Evolutionary conservation across 2,797 vertebrate genomes (phyloP), one percentile per base, ranked within the genome.

Genomic region (Antennarius maculatus): DNA sequence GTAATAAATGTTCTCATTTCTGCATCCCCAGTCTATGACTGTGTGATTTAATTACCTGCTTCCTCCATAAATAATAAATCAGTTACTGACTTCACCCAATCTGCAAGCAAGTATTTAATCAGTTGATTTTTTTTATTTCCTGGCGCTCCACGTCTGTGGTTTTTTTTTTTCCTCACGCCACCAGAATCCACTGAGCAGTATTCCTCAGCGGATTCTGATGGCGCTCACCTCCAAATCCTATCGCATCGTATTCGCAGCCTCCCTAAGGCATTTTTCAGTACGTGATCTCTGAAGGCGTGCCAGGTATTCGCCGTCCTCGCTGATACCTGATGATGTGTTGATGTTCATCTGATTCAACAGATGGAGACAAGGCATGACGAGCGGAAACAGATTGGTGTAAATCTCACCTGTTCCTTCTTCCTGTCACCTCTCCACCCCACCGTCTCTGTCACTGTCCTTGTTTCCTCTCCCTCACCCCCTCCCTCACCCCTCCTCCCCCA

Each of bases 21-120:
- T 42, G 34, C 56, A 50, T 42, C 50, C 28, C 45, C 68, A 62
- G 39, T 11, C 45, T 61, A 49, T 74, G 39, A 61, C 50, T 63
- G 58, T 54, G 54, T 76, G 74, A 77, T 34, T 34, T 79, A 79
- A 79, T 79, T 77, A 69, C 63, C 66, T 58, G 51, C 71, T 61
- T 50, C 59, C 59, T 55, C 23, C 23, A 23, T 23, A 23, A 23
- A 23, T 16, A 2, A 10, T 70, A 60, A 77, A 74, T 73, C 66
- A 64, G 49, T 66, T 0, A 0, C 50, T 74, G 69, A 80, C 85
- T 80, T 80, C 71, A 76, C 59, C 2, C 82, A 56, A 61, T 73
- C 69, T 65, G 52, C 58, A 31, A 66, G 58, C 54, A 41, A 50
- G 50, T 41, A 17, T 58, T 66, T 73, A 75, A 77, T 79, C 18